Conservation (phyloP, 2,797 vertebrate species). For the Esox lucius region DNA sequence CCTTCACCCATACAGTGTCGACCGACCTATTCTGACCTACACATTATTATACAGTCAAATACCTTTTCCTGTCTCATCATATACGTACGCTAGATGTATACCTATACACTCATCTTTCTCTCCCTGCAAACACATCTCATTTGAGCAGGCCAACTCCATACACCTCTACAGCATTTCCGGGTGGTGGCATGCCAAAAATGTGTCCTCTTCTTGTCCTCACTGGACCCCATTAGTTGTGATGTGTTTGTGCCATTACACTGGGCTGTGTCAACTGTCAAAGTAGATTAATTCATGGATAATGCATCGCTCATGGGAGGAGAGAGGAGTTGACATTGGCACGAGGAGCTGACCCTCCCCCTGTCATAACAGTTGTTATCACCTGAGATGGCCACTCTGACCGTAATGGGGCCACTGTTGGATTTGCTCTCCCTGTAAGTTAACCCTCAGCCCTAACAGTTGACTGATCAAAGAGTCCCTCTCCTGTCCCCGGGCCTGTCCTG, state of each 20-base stretch:
- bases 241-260: not conserved
- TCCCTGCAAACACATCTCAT: not conserved
- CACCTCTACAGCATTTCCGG: not conserved
- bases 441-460: constrained; percentile 44
- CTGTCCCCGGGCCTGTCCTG: constrained; percentile 21
- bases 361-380: not conserved
- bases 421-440: constrained; percentile 25
- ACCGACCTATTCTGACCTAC: not conserved
- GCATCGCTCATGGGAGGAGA: not conserved
- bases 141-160: not conserved
- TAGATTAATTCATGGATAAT: not conserved
- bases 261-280: not conserved
- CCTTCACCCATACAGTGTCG: not conserved
- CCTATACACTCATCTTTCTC: not conserved
- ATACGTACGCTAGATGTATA: not conserved
- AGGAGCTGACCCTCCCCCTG: not conserved
- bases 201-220: not conserved
- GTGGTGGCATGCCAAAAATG: not conserved
- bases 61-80: not conserved
- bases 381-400: not conserved
- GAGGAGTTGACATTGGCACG: not conserved
- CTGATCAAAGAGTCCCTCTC: constrained; percentile 43
- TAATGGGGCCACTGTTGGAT: too few species aligned
- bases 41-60: not conserved
- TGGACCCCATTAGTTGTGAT: not conserved